Conservation (phyloP, 1,140 invertebrate species). For the Asobara japonica region DNA sequence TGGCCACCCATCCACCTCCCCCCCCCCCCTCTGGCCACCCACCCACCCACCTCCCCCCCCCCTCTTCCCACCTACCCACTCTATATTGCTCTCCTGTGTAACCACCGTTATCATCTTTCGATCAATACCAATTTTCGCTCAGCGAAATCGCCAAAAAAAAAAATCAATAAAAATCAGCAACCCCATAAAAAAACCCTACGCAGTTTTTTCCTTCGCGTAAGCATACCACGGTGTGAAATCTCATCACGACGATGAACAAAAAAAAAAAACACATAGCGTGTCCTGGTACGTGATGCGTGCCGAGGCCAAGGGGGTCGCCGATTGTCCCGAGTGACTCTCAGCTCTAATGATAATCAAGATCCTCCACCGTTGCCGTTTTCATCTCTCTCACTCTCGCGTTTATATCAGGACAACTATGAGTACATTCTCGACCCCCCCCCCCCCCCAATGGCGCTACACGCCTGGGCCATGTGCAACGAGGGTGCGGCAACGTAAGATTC, state of each 20-base stretch:
- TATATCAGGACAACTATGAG: constrained; percentile 20
- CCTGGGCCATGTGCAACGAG: constrained; percentile 65
- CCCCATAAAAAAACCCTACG: not conserved
- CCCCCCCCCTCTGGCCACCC: too few species aligned
- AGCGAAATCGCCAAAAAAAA: too few species aligned
- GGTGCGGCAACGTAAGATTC: constrained; percentile 62
- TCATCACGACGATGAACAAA: constrained; percentile 37
- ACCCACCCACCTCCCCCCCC: too few species aligned
- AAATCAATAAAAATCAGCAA: not conserved
- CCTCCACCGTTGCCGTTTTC: constrained; percentile 11
- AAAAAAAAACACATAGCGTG: constrained; percentile 24
- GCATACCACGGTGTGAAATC: constrained; percentile 15
- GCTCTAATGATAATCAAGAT: constrained; percentile 62
- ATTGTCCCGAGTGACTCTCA: constrained; percentile 35
- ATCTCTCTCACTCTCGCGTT: not conserved
- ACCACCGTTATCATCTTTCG: too few species aligned
- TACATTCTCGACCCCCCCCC: constrained; percentile 26
- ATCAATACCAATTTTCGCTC: too few species aligned
- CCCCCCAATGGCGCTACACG: not conserved
- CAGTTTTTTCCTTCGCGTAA: not conserved
- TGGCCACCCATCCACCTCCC: too few species aligned
- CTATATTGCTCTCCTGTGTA: too few species aligned
- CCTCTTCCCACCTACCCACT: too few species aligned
- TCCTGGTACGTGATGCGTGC: constrained; percentile 40
- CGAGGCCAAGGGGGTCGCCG: constrained; percentile 24